Evolutionary conservation across 2,888 invertebrate species (phyloP).

Genomic region (Plebejus argus): DNA sequence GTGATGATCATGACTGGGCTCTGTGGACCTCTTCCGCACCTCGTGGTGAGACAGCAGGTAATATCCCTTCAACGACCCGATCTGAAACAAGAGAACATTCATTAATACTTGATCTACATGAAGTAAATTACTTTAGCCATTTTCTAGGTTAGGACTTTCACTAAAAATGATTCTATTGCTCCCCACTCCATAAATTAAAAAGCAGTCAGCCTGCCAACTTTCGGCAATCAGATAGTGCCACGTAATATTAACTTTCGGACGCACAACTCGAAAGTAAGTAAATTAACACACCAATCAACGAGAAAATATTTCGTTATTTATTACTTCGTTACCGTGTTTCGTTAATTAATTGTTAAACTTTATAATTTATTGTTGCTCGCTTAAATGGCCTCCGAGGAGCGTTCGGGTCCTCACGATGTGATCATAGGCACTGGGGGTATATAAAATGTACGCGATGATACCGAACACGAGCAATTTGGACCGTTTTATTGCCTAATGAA

Average conservation of each 20-base stretch:
- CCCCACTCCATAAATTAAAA: neutral
- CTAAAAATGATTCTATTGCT: neutral
- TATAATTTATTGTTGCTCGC: conserved; percentile 23
- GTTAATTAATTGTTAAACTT: conserved; percentile 30
- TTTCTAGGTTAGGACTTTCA: too few relatives aligned
- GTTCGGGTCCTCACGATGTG: neutral
- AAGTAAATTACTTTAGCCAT: too few relatives aligned
- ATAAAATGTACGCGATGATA: conserved; percentile 6
- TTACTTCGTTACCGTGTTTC: conserved; percentile 23
- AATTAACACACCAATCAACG: conserved; percentile 20
- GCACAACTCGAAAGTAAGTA: conserved; percentile 13
- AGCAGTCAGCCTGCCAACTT: neutral
- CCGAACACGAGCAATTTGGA: neutral
- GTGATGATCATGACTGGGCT: conserved; percentile 89
- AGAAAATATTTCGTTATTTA: conserved; percentile 26
- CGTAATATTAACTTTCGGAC: neutral
- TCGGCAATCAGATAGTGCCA: conserved; percentile 3
- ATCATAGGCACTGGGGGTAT: neutral
- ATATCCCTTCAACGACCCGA: conserved; percentile 92
- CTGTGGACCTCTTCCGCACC: conserved; percentile 91
- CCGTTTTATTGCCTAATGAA: conserved; percentile 9
- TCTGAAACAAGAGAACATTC: conserved; percentile 83
- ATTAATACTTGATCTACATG: neutral
- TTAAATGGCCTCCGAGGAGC: neutral
- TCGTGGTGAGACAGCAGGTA: conserved; percentile 93